Evolutionary conservation across 1,140 invertebrate genomes (phyloP), one percentile per base, ranked within the genome.

Genomic region (Aphelinus certus): DNA sequence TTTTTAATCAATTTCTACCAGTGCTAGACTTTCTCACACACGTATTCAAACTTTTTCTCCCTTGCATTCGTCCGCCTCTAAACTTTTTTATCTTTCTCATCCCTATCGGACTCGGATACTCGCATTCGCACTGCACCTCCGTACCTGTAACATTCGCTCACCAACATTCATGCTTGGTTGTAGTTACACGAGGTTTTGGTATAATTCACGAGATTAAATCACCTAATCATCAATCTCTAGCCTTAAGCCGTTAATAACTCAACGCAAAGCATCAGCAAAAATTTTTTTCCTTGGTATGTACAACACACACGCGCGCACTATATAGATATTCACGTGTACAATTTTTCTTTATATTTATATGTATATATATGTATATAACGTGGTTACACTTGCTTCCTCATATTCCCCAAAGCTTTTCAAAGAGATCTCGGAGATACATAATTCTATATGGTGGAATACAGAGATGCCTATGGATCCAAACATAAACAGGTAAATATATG

Each of bases 121-220:
- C 43, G 48, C 61, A 56, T 7, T 63, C 4, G 73, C 76, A 69
- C 26, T 73, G 60, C 76, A 76, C 43, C 67, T 3, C 9, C 10
- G 71, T 66, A 55, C 46, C 60, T 69, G 75, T 26, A 26, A 26
- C 26, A 26, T 26, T 26, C 69, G 68, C 73, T 71, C n/a, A 46
- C 68, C 60, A 56, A 58, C n/a, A 58, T 58, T 6, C 65, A 56
- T 55, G 60, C 61, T 72, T 72, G 80, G 73, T 80, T 78, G 77
- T 77, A 81, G 71, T 80, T 85, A 80, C 73, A 82, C 72, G 75
- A 83, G 68, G 69, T 78, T 79, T 78, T 76, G 79, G 78, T 81
- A 81, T 76, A 76, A 73, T 61, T 47, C 53, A 48, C 64, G 56
- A 61, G 57, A 76, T 77, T 77, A 77, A 81, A 26, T 26, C 77